A percentile compares a stretch with the other conserved stretches of the same genome.
Conservation (phyloP, 2,797 vertebrate species). For the Periparus ater region DNA sequence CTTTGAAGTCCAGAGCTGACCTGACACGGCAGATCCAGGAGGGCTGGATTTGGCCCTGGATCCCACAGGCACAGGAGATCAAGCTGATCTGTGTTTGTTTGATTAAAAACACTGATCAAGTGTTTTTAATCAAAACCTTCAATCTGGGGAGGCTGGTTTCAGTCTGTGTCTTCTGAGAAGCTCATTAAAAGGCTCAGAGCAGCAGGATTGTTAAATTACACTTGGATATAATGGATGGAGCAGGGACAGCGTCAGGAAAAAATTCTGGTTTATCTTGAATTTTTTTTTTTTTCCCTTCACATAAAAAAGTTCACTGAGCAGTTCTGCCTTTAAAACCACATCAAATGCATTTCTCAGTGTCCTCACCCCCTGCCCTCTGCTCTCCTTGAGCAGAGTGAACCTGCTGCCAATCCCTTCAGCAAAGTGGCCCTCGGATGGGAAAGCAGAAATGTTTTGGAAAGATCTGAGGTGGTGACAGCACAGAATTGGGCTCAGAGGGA, state of each 20-base stretch:
- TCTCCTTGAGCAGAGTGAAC: neutral
- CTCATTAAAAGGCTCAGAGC: slow-evolving; percentile 22
- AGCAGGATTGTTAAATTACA: slow-evolving; percentile 22
- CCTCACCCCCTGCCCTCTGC: neutral
- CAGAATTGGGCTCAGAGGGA: neutral
- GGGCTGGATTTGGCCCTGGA: neutral
- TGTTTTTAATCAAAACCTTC: slow-evolving; percentile 33
- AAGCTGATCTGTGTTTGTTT: neutral
- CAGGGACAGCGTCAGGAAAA: neutral
- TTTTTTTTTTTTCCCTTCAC: neutral
- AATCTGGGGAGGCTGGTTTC: neutral
- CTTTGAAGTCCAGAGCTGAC: neutral
- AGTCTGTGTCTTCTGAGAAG: neutral
- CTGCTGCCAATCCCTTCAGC: neutral
- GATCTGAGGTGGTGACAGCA: neutral
- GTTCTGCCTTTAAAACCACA: neutral
- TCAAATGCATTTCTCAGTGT: neutral
- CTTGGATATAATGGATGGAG: neutral
- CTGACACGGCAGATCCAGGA: neutral
- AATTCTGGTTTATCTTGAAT: neutral
- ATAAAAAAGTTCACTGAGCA: neutral
- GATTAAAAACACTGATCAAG: neutral
- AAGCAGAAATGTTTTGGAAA: neutral
- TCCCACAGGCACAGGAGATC: neutral
- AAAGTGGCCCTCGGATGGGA: neutral